phyloP scores from a whole-genome alignment of 2,113 vertebrate species.

The Gadus chalcogrammus region DNA sequence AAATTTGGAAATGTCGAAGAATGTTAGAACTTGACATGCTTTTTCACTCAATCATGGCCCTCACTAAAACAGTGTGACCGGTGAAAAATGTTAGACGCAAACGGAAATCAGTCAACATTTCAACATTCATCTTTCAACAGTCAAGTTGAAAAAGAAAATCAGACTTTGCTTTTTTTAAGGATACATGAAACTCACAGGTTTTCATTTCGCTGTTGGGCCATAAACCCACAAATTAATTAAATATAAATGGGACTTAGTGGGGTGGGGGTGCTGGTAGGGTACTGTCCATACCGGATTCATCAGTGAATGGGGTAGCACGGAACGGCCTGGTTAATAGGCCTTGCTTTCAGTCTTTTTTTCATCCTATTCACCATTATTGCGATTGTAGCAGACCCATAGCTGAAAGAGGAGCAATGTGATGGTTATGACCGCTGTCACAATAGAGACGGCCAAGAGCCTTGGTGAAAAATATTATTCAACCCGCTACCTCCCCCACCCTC shows the following conservation, averaged over 20 bases:
- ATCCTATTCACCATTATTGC: slow-evolving; percentile 60
- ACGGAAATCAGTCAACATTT: no score
- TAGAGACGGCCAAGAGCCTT: slow-evolving; percentile 59
- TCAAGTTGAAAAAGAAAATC: no score
- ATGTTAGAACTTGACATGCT: no score
- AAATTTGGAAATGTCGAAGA: no score
- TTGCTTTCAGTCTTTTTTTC: slow-evolving; percentile 31
- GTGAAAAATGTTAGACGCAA: no score
- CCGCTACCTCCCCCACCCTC: slow-evolving; percentile 34
- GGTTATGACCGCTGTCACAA: slow-evolving; percentile 69
- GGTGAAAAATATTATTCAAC: slow-evolving; percentile 62
- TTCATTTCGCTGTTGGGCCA: slow-evolving; percentile 30
- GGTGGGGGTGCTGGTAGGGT: slow-evolving; percentile 9
- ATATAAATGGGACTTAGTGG: slow-evolving; percentile 38
- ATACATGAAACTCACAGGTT: background rate
- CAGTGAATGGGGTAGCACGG: slow-evolving; percentile 41
- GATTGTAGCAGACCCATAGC: slow-evolving; percentile 61
- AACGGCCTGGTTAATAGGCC: slow-evolving; percentile 36
- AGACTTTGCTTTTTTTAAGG: no score
- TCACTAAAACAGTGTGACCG: no score
- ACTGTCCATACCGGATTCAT: slow-evolving; percentile 44
- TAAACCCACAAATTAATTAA: slow-evolving; percentile 31
- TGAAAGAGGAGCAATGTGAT: slow-evolving; percentile 58
- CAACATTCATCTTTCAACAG: no score
- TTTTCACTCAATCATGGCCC: no score